Evolutionary conservation across 2,888 invertebrate genomes (phyloP).

Genomic region (Digitonthophagus gazella): DNA sequence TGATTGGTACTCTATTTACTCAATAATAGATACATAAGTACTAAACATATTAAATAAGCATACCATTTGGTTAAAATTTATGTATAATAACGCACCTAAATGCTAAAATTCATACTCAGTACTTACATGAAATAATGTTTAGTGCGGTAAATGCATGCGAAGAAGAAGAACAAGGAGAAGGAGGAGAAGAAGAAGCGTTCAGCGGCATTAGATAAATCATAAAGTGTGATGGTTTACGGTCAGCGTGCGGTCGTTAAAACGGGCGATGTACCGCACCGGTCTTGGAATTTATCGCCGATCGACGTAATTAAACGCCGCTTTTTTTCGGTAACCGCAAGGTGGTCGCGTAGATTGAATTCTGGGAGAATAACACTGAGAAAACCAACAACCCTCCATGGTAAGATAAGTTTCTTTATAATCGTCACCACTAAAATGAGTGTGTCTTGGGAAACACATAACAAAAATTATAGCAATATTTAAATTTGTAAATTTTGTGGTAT

Average conservation of each 20-base stretch:
- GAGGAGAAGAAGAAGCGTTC: neutral
- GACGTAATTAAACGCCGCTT: neutral
- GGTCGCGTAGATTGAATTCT: neutral
- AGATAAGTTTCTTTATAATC: neutral
- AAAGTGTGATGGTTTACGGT: neutral
- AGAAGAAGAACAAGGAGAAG: neutral
- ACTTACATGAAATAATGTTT: too few species aligned
- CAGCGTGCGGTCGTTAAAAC: neutral
- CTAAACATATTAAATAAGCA: too few species aligned
- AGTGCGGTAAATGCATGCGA: neutral
- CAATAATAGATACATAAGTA: too few species aligned
- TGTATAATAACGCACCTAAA: too few species aligned
- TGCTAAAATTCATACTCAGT: too few species aligned
- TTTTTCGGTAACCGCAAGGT: neutral
- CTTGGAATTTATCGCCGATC: neutral
- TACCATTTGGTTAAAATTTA: too few species aligned
- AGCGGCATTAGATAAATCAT: neutral
- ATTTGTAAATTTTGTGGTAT: too few species aligned
- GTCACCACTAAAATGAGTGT: neutral
- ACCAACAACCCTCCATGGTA: neutral
- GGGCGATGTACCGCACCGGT: neutral
- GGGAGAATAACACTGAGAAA: neutral
- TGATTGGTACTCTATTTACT: too few species aligned
- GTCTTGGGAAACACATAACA: neutral
- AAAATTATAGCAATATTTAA: too few species aligned